phyloP scores from a whole-genome alignment of 2,113 vertebrate genomes.

The Pseudorasbora parva region DNA sequence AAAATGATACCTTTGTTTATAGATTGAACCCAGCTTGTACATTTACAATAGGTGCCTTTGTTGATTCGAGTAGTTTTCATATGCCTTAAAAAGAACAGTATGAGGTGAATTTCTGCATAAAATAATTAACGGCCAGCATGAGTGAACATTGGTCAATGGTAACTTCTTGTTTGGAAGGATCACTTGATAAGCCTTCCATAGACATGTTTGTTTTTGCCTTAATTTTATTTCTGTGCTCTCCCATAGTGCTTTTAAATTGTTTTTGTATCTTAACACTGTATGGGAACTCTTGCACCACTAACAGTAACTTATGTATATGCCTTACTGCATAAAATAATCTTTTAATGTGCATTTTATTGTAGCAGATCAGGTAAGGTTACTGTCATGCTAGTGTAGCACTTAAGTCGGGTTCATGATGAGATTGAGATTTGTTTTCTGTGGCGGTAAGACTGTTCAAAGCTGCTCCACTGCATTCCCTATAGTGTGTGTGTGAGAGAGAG shows the following conservation, averaged over 20 bases:
- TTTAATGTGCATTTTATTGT: slow-evolving; percentile 31
- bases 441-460: slow-evolving; percentile 38
- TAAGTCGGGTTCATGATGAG: not conserved
- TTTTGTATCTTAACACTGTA: slow-evolving; percentile 35
- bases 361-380: slow-evolving; percentile 37
- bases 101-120: not conserved
- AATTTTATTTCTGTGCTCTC: not conserved
- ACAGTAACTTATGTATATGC: slow-evolving; percentile 10
- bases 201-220: slow-evolving; percentile 14
- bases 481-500: not conserved
- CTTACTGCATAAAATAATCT: slow-evolving; percentile 22
- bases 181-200: slow-evolving; percentile 31
- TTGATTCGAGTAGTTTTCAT: slow-evolving; percentile 35
- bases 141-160: not conserved
- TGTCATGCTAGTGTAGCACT: slow-evolving; percentile 27
- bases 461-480: slow-evolving; percentile 49
- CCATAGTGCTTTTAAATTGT: not conserved
- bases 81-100: slow-evolving; percentile 31
- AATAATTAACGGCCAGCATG: slow-evolving; percentile 42
- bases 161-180: slow-evolving; percentile 13
- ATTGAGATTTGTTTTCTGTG: slow-evolving; percentile 27
- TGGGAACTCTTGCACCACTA: slow-evolving; percentile 30
- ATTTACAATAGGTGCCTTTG: slow-evolving; percentile 49
- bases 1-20: slow-evolving; percentile 5
- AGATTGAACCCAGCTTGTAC: slow-evolving; percentile 18